A percentile compares a stretch with the other conserved stretches of the same genome.
Conservation (phyloP, 2,113 vertebrate species). For the Anhinga rufa region DNA sequence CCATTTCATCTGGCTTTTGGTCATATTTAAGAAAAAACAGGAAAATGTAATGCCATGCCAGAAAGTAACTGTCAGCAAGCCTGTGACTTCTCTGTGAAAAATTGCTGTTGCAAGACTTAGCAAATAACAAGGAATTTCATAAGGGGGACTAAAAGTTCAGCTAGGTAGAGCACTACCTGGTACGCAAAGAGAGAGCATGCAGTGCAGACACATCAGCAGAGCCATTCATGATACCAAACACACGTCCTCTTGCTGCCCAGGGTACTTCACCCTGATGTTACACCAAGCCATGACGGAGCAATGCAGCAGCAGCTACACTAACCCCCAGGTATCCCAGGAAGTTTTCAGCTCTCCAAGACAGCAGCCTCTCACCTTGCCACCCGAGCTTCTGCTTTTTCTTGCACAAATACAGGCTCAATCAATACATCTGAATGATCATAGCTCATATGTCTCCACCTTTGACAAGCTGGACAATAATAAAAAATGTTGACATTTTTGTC, state of each 20-base stretch:
- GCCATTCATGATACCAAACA: background rate
- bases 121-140: background rate
- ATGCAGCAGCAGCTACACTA: fast-evolving
- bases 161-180: background rate
- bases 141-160: background rate
- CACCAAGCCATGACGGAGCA: background rate
- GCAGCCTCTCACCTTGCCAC: background rate
- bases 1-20: background rate
- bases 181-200: background rate
- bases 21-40: background rate
- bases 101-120: background rate
- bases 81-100: background rate
- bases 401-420: background rate
- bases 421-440: background rate
- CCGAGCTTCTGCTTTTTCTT: background rate
- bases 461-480: background rate
- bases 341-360: background rate
- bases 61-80: background rate
- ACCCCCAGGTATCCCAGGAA: background rate
- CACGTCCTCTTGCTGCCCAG: background rate
- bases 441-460: background rate
- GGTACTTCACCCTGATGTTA: background rate
- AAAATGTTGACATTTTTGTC: background rate
- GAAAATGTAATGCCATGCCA: background rate
- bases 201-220: background rate